Evolutionary conservation across 2,888 invertebrate species (phyloP).

Genomic region (Philereme vetulata): DNA sequence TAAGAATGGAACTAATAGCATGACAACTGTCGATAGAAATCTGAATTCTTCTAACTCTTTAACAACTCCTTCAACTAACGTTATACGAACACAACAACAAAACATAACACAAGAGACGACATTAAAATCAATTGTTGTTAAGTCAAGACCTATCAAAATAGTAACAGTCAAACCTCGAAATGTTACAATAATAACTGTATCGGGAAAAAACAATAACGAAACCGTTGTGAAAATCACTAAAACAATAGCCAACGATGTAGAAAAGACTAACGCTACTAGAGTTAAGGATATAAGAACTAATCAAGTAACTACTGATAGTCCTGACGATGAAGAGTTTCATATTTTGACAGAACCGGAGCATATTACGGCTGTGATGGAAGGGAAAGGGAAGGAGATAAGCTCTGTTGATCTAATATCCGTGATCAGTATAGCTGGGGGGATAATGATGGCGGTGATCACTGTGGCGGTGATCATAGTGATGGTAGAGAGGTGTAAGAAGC

Average conservation of each 20-base stretch:
- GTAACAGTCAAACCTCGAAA: conserved; percentile 36
- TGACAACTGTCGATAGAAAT: conserved; percentile 60
- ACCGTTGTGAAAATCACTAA: conserved; percentile 28
- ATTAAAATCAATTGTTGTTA: conserved; percentile 21
- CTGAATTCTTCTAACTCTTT: conserved; percentile 61
- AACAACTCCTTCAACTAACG: conserved; percentile 59
- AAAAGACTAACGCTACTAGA: conserved; percentile 48
- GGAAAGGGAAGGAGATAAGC: conserved; percentile 66
- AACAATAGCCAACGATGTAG: conserved; percentile 35
- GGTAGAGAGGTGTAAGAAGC: conserved; percentile 72
- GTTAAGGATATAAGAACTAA: conserved; percentile 44
- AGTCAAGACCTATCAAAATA: conserved; percentile 40
- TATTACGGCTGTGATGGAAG: conserved; percentile 79
- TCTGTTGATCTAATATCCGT: conserved; percentile 77
- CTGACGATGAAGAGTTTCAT: conserved; percentile 76
- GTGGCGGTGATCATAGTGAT: conserved; percentile 78
- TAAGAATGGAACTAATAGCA: conserved; percentile 75
- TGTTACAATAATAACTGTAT: conserved; percentile 37
- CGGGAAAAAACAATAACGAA: conserved; percentile 30
- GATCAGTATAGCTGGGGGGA: conserved; percentile 79
- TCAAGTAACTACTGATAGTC: conserved; percentile 61
- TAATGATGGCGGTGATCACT: conserved; percentile 79
- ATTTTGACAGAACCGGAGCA: conserved; percentile 83
- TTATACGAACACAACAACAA: conserved; percentile 37
- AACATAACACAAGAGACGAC: conserved; percentile 28